phyloP scores from a whole-genome alignment of 2,797 vertebrate species.

The Hylomyscus alleni region DNA sequence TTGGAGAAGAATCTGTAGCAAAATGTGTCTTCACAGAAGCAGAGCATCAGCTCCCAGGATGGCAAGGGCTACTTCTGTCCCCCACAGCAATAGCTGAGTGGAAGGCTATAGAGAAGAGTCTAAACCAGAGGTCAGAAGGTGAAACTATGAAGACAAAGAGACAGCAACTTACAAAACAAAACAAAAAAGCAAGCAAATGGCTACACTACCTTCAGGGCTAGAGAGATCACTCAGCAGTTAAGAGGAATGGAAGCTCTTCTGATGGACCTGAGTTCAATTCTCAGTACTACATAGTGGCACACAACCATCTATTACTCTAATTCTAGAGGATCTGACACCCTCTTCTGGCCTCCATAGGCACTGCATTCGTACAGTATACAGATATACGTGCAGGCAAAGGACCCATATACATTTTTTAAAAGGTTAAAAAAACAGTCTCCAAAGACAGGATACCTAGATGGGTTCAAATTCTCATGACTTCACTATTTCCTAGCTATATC shows the following conservation, averaged over 20 bases:
- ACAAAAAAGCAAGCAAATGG: background rate
- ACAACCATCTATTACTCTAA: background rate
- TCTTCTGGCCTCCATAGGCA: background rate
- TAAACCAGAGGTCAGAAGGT: background rate
- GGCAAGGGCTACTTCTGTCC: background rate
- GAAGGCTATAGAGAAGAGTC: slow-evolving; percentile 5
- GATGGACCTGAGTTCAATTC: background rate
- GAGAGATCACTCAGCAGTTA: background rate
- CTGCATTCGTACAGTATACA: background rate
- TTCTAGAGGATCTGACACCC: background rate
- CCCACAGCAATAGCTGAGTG: background rate
- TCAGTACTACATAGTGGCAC: background rate
- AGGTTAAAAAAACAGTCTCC: background rate
- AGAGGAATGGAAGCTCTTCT: background rate
- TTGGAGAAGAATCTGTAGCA: background rate
- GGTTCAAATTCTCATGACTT: background rate
- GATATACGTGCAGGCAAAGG: background rate
- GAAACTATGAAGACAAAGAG: background rate
- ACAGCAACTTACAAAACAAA: background rate
- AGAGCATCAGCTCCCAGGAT: background rate
- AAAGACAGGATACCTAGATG: background rate
- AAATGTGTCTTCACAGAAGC: background rate
- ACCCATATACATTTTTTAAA: background rate
- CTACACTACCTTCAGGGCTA: background rate
- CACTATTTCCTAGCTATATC: background rate